Evolutionary conservation across 2,888 invertebrate species (phyloP).

Genomic region (Achlya flavicornis): DNA sequence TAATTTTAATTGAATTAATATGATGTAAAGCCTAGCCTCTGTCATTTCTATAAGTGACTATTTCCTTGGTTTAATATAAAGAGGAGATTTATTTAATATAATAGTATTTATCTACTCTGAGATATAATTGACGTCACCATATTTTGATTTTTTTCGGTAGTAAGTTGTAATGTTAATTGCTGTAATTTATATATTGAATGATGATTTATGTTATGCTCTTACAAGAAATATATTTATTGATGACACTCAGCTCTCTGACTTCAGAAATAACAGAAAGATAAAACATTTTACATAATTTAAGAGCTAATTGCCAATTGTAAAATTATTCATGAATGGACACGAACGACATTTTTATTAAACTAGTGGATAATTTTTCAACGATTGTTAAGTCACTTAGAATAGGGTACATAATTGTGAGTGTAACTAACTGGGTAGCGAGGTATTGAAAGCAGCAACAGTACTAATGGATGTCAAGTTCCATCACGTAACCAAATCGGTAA

Average conservation of each 20-base stretch:
- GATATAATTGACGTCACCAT: slow-evolving; percentile 1
- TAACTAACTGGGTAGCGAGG: slow-evolving; percentile 12
- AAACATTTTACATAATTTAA: neutral
- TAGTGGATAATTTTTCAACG: slow-evolving; percentile 1
- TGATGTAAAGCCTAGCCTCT: neutral
- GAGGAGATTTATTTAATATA: slow-evolving; percentile 4
- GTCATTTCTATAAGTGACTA: neutral
- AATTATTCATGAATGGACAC: neutral
- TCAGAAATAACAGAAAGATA: neutral
- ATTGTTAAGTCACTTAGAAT: slow-evolving; percentile 2
- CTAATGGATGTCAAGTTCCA: slow-evolving; percentile 31
- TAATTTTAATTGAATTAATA: neutral
- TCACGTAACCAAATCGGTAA: slow-evolving; percentile 47
- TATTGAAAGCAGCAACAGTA: slow-evolving; percentile 51
- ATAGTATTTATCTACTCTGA: no score
- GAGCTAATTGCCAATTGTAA: neutral
- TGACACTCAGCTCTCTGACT: neutral
- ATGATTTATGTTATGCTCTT: slow-evolving; percentile 5
- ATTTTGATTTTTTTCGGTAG: neutral
- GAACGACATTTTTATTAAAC: slow-evolving; percentile 1
- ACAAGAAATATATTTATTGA: neutral
- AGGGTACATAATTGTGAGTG: neutral
- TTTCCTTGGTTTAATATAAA: neutral
- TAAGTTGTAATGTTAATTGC: neutral
- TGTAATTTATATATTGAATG: slow-evolving; percentile 8